These are phyloP conservation scores for Clarias platycephalus DNA, from an alignment of 2,797 vertebrate species.

Conservation along the genomic window DNA sequence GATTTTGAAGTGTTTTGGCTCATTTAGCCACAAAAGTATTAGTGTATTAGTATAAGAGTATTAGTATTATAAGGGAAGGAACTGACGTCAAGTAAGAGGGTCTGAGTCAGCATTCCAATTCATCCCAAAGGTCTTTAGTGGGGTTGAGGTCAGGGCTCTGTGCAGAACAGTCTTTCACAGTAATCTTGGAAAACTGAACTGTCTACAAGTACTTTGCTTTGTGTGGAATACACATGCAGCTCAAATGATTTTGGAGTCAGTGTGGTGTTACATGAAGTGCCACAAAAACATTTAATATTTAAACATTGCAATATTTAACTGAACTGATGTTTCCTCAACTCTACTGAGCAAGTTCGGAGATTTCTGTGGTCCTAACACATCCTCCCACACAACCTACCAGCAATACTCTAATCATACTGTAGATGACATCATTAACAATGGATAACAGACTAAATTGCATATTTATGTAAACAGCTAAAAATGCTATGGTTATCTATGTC, in stretches of 20 bases:
- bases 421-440: not conserved
- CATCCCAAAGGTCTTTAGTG: not conserved
- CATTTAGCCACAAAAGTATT: not conserved
- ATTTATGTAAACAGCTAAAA: not conserved
- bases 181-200: not conserved
- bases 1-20: not conserved
- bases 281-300: too few relatives aligned
- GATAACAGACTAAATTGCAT: not conserved
- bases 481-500: not conserved
- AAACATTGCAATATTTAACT: too few relatives aligned
- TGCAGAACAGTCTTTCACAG: not conserved
- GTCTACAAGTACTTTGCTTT: not conserved
- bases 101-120: not conserved
- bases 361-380: not conserved
- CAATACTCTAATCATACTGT: not conserved
- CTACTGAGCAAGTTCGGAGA: not conserved
- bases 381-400: not conserved
- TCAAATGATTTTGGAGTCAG: too few relatives aligned
- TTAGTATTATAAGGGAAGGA: too few relatives aligned
- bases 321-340: too few relatives aligned
- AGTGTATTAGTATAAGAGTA: not conserved
- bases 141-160: not conserved
- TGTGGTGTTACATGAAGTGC: too few relatives aligned
- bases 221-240: not conserved
- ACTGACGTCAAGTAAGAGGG: not conserved